These are phyloP conservation scores for Isurus oxyrinchus DNA, from an alignment of 2,113 vertebrate species.

Conservation along the genomic window DNA sequence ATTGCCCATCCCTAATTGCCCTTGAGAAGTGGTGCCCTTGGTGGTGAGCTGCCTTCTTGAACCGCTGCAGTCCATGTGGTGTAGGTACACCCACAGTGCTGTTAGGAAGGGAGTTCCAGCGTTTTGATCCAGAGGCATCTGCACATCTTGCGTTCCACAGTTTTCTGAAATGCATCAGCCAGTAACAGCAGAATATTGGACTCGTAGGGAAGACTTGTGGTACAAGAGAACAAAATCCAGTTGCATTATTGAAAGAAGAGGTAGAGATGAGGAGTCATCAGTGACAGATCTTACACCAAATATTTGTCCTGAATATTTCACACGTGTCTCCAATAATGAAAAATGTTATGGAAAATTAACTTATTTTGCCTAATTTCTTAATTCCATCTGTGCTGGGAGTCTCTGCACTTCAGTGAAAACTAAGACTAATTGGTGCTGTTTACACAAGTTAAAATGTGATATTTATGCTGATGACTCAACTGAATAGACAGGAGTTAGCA, in stretches of 20 bases:
- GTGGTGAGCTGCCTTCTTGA: too few species aligned
- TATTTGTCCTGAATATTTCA: not conserved
- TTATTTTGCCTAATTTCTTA: not conserved
- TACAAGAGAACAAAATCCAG: not conserved
- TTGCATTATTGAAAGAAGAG: not conserved
- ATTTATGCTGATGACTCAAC: not conserved
- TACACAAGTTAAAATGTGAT: not conserved
- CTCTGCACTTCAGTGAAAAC: not conserved
- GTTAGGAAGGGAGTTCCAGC: too few species aligned
- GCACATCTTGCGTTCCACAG: not conserved
- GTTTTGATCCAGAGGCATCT: not conserved
- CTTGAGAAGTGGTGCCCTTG: too few species aligned
- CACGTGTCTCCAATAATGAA: not conserved
- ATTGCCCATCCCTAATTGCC: too few species aligned
- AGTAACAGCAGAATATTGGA: not conserved
- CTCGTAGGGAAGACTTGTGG: not conserved
- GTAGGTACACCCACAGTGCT: too few species aligned
- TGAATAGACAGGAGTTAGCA: not conserved
- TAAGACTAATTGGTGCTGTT: not conserved
- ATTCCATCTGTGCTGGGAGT: not conserved
- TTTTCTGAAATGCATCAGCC: not conserved
- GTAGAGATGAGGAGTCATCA: not conserved
- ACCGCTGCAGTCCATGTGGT: too few species aligned
- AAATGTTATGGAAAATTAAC: constrained; percentile 14
- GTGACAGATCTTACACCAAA: not conserved